Evolutionary conservation across 2,797 vertebrate species (phyloP).

Genomic region (Molossus alvarezi): DNA sequence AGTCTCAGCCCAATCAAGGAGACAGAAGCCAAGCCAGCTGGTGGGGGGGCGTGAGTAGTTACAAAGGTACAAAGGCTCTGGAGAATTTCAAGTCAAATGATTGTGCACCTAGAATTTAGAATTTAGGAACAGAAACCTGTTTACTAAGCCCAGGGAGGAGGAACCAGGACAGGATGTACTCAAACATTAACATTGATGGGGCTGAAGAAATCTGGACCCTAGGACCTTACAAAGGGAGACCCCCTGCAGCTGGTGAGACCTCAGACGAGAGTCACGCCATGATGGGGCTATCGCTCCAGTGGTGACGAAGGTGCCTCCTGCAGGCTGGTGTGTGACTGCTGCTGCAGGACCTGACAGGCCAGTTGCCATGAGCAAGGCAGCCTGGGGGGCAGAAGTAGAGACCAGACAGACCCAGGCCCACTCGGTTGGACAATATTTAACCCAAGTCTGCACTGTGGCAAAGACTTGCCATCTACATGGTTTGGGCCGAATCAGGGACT

Average conservation of each 20-base stretch:
- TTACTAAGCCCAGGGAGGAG: fast-evolving
- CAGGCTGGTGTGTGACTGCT: neutral
- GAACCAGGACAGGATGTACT: fast-evolving
- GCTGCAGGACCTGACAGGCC: fast-evolving
- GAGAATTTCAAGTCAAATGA: fast-evolving
- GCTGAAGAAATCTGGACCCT: fast-evolving
- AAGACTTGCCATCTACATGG: fast-evolving
- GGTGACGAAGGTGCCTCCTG: neutral
- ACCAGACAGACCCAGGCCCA: fast-evolving
- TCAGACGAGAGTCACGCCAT: fast-evolving
- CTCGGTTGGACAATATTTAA: fast-evolving
- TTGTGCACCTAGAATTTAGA: fast-evolving
- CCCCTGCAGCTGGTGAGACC: fast-evolving
- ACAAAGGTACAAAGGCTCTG: neutral
- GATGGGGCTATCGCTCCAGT: neutral
- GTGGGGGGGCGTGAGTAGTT: fast-evolving
- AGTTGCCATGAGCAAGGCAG: too few species aligned
- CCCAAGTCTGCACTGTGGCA: fast-evolving
- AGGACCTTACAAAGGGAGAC: neutral
- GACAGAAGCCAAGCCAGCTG: neutral
- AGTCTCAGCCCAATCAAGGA: fast-evolving
- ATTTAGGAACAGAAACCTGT: fast-evolving
- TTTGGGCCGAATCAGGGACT: fast-evolving
- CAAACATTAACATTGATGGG: fast-evolving
- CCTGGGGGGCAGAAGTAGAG: neutral